Conservation (phyloP, 2,113 vertebrate species). For the Gobius niger region DNA sequence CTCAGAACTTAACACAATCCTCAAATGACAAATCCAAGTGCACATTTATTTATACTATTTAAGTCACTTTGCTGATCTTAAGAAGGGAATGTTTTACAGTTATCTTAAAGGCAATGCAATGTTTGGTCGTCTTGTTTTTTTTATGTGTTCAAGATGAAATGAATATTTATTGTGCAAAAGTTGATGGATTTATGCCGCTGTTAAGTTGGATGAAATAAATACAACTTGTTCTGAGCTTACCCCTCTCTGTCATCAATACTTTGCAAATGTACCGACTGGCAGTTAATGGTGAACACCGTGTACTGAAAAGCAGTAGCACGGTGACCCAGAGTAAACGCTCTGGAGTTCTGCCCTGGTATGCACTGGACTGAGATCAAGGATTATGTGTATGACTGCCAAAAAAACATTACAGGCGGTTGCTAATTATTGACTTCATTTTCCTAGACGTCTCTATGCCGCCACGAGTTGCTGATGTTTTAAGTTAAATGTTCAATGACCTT, state of each 20-base stretch:
- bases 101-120: constrained; percentile 44
- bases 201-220: constrained; percentile 61
- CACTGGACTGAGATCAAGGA: no score
- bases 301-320: background rate
- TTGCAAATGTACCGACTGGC: constrained; percentile 5
- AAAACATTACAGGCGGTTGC: no score
- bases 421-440: no score
- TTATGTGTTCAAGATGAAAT: constrained; percentile 66
- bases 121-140: constrained; percentile 40
- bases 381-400: background rate
- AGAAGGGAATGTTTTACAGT: constrained; percentile 55
- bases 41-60: constrained; percentile 59
- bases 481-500: no score
- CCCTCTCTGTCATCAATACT: constrained; percentile 19
- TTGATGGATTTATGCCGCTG: constrained; percentile 47
- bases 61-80: constrained; percentile 61
- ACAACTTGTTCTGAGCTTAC: constrained; percentile 3
- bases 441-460: no score
- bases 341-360: background rate
- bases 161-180: constrained; percentile 72
- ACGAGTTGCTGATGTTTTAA: no score
- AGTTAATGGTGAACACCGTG: background rate
- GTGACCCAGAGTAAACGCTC: background rate
- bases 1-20: constrained; percentile 25
- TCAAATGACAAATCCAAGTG: constrained; percentile 48